Base-by-base conservation (phyloP, 2,113 vertebrate genomes). In the Ciconia boyciana region DNA sequence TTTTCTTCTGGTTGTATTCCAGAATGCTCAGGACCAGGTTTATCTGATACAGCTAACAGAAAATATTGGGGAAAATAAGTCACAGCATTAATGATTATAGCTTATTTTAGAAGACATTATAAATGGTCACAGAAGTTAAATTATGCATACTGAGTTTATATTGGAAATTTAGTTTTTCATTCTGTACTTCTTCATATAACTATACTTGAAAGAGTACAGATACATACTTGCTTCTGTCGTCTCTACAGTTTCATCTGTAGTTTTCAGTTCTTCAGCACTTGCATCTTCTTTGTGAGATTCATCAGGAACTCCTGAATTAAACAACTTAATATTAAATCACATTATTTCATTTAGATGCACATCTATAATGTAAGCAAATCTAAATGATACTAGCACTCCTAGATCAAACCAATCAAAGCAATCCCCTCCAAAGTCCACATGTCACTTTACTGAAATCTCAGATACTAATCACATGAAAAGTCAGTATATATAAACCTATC, bases 231-330 rank as follows among this genome's bases (percentile, higher is more conserved):
- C 62, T 66, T 97, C 95, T 86, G 49, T 4, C 10, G 15, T 90
- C 71, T 94, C 90, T 91, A 6, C 32, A 36, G 64, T 78, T 93
- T 94, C 91, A 85, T 96, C 94, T 86, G 61, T 36, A 90, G 58
- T 61, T 87, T 83, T 66, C 36, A 54, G 46, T 52, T 97, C 97
- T 76, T 96, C 96, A 92, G 64, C 57, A 69, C 60, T 75, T 83
- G 77, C 17, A 6, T 80, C 87, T 90, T 96, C 95, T 64, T 97
- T 94, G 24, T 60, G 70, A 89, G 89, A 94, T 68, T 97, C 96
- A 90, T 97, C 97, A 94, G 83, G 84, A 94, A 41, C 21, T 79
- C 74, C 97, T 98, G 78, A 97, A 95, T 78, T 57, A 92, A 95
- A 36, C 29, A 94, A 76, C 55, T 76, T 74, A 54, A 49, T 36